Percentiles rank a stretch among this genome's conserved stretches.
Conservation (phyloP, 2,113 vertebrate species). For the Scytalopus superciliaris region DNA sequence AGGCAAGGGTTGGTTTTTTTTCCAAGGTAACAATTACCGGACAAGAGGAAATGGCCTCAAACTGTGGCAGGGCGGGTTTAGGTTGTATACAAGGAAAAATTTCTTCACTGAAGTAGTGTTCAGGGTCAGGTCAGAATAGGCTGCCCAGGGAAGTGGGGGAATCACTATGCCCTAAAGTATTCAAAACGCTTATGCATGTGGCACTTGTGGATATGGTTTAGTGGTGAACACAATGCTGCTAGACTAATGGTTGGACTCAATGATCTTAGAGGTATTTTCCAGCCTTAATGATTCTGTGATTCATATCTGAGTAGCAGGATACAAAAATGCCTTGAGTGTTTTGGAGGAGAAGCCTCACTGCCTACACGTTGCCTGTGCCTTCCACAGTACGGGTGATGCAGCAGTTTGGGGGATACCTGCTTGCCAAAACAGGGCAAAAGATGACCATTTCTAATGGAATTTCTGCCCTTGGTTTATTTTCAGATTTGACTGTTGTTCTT, state of each 20-base stretch:
- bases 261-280: background rate
- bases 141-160: background rate
- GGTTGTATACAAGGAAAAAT: background rate
- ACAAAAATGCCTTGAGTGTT: background rate
- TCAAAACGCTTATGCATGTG: background rate
- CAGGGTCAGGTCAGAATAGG: background rate
- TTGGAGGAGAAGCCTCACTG: background rate
- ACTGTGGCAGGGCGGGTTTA: background rate
- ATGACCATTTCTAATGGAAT: background rate
- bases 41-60: background rate
- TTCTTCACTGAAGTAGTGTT: background rate
- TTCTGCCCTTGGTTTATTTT: background rate
- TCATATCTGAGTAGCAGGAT: background rate
- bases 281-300: background rate
- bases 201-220: background rate
- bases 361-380: rapidly evolving
- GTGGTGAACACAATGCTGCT: background rate
- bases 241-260: background rate
- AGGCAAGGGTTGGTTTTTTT: rapidly evolving
- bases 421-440: background rate
- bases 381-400: background rate
- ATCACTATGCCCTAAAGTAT: background rate
- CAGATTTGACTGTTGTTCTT: background rate
- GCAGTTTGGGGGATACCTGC: background rate
- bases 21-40: background rate